A percentile compares a stretch with the other conserved stretches of the same genome.
Conservation (phyloP, 1,140 invertebrate species). For the Apis cerana region DNA sequence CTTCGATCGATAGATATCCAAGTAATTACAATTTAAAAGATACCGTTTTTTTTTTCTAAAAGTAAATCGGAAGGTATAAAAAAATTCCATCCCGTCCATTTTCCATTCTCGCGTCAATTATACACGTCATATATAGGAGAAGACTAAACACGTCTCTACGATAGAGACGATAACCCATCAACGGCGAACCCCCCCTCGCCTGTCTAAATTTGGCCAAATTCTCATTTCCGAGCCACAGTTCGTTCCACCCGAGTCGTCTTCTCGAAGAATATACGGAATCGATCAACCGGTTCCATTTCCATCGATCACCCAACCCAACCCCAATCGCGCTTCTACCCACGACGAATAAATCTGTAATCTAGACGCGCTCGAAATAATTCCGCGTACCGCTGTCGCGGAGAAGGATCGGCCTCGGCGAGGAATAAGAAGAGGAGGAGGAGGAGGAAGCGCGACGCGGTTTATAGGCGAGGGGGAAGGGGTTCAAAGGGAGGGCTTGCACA, state of each 20-base stretch:
- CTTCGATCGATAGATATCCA: neutral
- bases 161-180: too few species aligned
- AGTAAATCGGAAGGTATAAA: neutral
- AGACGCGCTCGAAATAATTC: constrained; percentile 55
- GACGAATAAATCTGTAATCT: constrained; percentile 47
- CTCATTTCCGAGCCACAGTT: neutral
- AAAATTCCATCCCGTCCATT: too few species aligned
- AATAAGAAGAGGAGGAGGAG: neutral
- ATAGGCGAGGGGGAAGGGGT: neutral
- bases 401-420: neutral
- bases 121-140: too few species aligned
- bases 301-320: constrained; percentile 35
- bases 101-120: too few species aligned
- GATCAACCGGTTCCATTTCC: constrained; percentile 29
- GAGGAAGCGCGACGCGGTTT: neutral
- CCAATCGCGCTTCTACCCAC: too few species aligned
- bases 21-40: neutral
- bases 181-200: too few species aligned
- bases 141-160: too few species aligned
- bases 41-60: neutral
- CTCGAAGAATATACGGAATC: constrained; percentile 38
- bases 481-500: neutral
- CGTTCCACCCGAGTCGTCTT: neutral
- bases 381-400: constrained; percentile 23
- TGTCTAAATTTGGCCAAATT: neutral